Conservation (phyloP, 2,888 invertebrate genomes). For the Tinea pellionella region DNA sequence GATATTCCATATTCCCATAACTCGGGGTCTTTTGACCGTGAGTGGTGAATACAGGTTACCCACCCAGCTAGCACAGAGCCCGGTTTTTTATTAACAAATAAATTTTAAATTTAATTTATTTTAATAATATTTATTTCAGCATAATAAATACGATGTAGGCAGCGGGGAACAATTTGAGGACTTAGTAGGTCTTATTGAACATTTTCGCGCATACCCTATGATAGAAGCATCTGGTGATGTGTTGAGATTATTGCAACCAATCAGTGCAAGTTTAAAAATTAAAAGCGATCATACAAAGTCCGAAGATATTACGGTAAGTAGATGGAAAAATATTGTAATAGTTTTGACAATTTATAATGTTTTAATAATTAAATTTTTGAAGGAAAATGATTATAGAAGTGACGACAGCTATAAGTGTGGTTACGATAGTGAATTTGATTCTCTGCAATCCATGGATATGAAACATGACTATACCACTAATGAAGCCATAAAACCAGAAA, state of each 20-base stretch:
- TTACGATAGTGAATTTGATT: conserved; percentile 83
- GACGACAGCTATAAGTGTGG: neutral
- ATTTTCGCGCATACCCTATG: conserved; percentile 97
- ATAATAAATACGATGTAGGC: conserved; percentile 95
- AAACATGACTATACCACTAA: conserved; percentile 88
- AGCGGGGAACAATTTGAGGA: conserved; percentile 94
- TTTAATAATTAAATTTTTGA: neutral
- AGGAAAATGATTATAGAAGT: neutral
- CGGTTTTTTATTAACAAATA: too few species aligned
- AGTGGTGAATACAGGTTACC: too few species aligned
- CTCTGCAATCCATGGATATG: conserved; percentile 90
- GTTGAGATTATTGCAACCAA: conserved; percentile 92
- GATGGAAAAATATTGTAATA: too few species aligned
- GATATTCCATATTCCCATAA: too few species aligned
- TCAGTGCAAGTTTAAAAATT: conserved; percentile 81
- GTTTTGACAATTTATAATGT: too few species aligned
- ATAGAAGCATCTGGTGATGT: conserved; percentile 96
- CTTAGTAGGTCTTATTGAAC: conserved; percentile 91
- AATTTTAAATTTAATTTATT: too few species aligned
- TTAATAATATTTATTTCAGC: conserved; percentile 49
- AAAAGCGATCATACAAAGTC: conserved; percentile 70
- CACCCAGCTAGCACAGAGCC: too few species aligned
- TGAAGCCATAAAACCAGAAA: conserved; percentile 89
- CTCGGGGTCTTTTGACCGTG: too few species aligned
- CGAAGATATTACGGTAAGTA: conserved; percentile 34